Conservation (phyloP, 2,797 vertebrate genomes). For the Bradypus variegatus region DNA sequence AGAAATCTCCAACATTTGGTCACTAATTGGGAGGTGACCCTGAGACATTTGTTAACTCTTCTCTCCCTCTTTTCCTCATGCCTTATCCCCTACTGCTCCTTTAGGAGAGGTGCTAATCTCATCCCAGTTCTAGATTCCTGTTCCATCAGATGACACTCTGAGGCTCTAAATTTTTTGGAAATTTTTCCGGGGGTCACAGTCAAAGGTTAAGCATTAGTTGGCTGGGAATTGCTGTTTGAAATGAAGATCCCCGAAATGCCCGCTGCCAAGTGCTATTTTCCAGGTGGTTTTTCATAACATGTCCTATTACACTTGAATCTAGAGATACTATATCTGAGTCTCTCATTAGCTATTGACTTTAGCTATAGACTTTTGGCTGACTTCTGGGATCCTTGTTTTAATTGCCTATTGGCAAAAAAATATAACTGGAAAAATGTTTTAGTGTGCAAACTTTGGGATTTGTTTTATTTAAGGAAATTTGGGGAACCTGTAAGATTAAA, state of each 20-base stretch:
- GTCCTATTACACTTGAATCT: constrained; percentile 38
- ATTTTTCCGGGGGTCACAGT: neutral
- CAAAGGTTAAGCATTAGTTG: constrained; percentile 31
- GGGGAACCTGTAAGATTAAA: neutral
- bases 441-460: constrained; percentile 16
- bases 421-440: constrained; percentile 42
- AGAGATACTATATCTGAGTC: constrained; percentile 29
- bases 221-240: neutral
- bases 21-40: neutral
- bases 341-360: constrained; percentile 37
- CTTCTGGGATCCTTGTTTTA: constrained; percentile 51
- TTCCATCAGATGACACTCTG: neutral
- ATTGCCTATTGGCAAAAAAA: constrained; percentile 46
- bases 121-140: neutral
- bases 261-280: constrained; percentile 29
- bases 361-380: constrained; percentile 54
- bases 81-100: too few species aligned
- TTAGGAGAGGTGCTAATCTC: neutral
- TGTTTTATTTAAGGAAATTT: constrained; percentile 34
- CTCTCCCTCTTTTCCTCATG: neutral
- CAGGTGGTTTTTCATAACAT: constrained; percentile 52
- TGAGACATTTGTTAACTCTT: neutral
- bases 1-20: neutral
- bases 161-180: neutral
- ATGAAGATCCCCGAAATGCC: neutral